These are phyloP conservation scores for Raillietiella orientalis DNA, from an alignment of 2,888 invertebrate species.

Conservation along the genomic window DNA sequence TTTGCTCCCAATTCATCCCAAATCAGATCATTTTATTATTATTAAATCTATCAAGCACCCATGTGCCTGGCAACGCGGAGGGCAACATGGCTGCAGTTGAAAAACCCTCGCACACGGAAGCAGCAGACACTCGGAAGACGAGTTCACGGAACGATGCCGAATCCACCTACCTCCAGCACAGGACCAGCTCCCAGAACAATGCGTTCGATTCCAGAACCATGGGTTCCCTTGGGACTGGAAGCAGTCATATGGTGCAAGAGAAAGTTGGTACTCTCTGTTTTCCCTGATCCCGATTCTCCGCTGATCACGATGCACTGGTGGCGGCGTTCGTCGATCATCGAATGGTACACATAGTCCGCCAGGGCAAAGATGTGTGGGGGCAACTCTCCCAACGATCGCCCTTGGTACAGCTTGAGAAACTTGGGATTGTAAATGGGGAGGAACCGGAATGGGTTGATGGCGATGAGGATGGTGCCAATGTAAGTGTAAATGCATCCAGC, in stretches of 20 bases:
- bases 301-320: constrained; percentile 88
- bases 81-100: no score
- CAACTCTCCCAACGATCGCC: constrained; percentile 55
- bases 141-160: background rate
- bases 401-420: constrained; percentile 81
- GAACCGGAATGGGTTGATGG: constrained; percentile 47
- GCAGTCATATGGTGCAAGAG: constrained; percentile 78
- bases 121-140: no score
- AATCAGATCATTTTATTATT: no score
- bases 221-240: constrained; percentile 68
- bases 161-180: constrained; percentile 34
- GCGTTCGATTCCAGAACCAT: constrained; percentile 84
- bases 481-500: constrained; percentile 86
- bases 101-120: no score
- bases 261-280: constrained; percentile 87
- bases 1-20: no score
- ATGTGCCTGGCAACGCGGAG: no score
- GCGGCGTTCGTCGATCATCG: constrained; percentile 61
- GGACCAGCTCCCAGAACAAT: constrained; percentile 84
- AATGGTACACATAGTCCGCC: constrained; percentile 71
- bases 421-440: constrained; percentile 94
- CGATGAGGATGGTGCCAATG: constrained; percentile 77
- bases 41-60: no score
- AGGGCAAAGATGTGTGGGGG: constrained; percentile 93
- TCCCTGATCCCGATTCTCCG: constrained; percentile 80